These are phyloP conservation scores for Spilogale gracilis DNA, from an alignment of 2,113 vertebrate species.

Conservation along the genomic window DNA sequence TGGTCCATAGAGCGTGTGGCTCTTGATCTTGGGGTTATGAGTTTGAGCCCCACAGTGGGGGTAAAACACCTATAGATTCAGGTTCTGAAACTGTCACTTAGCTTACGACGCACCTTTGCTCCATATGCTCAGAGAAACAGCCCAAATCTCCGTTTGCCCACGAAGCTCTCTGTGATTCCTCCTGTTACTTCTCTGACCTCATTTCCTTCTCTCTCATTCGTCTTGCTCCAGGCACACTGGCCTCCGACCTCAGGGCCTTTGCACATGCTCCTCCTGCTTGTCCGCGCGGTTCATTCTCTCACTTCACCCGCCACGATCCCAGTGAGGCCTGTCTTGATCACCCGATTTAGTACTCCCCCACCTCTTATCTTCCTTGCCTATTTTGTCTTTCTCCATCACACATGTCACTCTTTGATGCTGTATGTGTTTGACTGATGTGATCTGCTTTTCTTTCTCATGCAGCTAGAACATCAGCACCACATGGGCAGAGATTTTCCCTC, in stretches of 20 bases:
- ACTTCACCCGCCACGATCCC: not conserved
- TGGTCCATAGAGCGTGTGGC: rapidly evolving
- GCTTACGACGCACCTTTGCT: not conserved
- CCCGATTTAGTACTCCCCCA: not conserved
- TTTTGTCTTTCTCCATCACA: not conserved
- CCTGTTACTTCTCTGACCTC: not conserved
- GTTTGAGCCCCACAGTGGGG: not conserved
- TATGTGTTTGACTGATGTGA: not conserved
- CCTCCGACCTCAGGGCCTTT: not conserved
- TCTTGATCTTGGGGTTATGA: not conserved
- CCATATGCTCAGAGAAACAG: not conserved
- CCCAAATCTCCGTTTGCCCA: not conserved
- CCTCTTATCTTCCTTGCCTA: not conserved
- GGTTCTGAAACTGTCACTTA: not conserved
- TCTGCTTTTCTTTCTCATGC: not conserved
- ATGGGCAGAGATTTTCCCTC: not conserved
- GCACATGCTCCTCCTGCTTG: not conserved
- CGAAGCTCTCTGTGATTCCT: not conserved
- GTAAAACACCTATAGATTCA: not conserved
- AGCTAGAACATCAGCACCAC: not conserved
- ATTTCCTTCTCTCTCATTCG: not conserved
- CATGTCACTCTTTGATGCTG: not conserved
- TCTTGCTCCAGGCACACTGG: not conserved
- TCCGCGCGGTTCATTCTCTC: not conserved
- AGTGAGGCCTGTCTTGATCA: not conserved